Percentiles rank a stretch among this genome's conserved stretches.
Conservation (phyloP, 2,113 vertebrate genomes). For the Rhodinocichla rosea region DNA sequence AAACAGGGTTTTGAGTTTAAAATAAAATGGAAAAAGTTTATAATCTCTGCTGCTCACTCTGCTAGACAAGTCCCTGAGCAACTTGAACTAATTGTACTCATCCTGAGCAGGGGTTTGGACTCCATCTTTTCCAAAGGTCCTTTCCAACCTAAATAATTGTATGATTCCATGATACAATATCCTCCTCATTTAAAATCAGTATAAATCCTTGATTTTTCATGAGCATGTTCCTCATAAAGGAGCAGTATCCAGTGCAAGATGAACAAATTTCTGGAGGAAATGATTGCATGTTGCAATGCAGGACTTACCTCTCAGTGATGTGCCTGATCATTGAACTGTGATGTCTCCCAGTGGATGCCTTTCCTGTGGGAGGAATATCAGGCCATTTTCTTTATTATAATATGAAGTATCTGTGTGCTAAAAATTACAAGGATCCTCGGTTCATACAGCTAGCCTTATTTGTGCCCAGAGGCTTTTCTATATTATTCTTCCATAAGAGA, state of each 20-base stretch:
- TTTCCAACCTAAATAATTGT: background rate
- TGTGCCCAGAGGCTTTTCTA: background rate
- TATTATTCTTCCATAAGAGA: background rate
- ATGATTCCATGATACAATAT: background rate
- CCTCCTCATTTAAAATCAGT: background rate
- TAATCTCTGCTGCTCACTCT: background rate
- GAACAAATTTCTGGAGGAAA: background rate
- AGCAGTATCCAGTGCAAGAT: background rate
- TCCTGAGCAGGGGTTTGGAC: background rate
- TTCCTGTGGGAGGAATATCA: background rate
- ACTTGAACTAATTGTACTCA: background rate
- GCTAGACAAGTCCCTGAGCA: background rate
- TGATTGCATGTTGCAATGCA: background rate
- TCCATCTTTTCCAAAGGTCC: background rate
- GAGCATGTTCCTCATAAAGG: background rate
- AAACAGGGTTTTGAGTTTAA: background rate
- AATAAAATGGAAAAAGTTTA: background rate
- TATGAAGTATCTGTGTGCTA: background rate
- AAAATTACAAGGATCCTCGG: background rate
- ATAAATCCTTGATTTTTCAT: background rate
- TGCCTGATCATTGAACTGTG: background rate
- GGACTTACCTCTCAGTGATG: background rate
- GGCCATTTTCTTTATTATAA: background rate
- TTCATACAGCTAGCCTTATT: background rate
- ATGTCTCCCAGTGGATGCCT: background rate